Percentiles rank a stretch among this genome's conserved stretches.
Conservation (phyloP, 2,113 vertebrate species). For the Hucho hucho region DNA sequence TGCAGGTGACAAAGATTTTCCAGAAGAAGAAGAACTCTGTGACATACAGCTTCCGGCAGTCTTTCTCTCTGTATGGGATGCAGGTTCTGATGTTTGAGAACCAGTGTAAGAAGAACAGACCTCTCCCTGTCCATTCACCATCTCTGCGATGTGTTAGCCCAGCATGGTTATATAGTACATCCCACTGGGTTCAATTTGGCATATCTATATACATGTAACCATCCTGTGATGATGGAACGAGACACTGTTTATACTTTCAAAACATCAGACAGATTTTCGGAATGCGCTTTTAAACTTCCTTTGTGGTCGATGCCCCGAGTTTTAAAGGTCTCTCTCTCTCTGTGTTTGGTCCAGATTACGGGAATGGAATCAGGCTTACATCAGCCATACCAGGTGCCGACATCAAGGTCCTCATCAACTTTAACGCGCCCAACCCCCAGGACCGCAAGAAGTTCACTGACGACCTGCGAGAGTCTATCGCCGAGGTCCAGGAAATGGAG, state of each 20-base stretch:
- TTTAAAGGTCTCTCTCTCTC: conserved; percentile 29
- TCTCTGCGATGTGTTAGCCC: conserved; percentile 10
- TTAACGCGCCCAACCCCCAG: conserved; percentile 97
- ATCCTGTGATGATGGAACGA: conserved; percentile 19
- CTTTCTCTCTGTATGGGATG: conserved; percentile 96
- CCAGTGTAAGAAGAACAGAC: conserved; percentile 83
- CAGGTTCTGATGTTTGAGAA: conserved; percentile 97
- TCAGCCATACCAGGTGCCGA: conserved; percentile 95
- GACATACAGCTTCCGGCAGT: conserved; percentile 98
- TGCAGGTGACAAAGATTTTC: conserved; percentile 97
- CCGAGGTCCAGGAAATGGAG: conserved; percentile 99
- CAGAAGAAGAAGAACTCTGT: conserved; percentile 99
- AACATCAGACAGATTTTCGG: conserved; percentile 28
- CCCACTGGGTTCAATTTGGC: conserved; percentile 26
- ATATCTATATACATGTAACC: conserved; percentile 19
- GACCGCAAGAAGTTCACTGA: conserved; percentile 98
- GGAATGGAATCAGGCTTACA: conserved; percentile 93
- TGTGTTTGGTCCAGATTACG: conserved; percentile 83
- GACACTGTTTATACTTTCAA: conserved; percentile 36
- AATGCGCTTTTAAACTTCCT: conserved; percentile 17
- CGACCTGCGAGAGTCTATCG: conserved; percentile 93
- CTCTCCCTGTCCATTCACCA: conserved; percentile 11
- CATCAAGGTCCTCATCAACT: conserved; percentile 96
- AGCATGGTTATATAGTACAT: not conserved
- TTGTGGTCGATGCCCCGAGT: conserved; percentile 38